A percentile compares a stretch with the other conserved stretches of the same genome.
These are phyloP conservation scores for Aspidoscelis tigris DNA, from an alignment of 2,113 vertebrate genomes.

Conservation along the genomic window DNA sequence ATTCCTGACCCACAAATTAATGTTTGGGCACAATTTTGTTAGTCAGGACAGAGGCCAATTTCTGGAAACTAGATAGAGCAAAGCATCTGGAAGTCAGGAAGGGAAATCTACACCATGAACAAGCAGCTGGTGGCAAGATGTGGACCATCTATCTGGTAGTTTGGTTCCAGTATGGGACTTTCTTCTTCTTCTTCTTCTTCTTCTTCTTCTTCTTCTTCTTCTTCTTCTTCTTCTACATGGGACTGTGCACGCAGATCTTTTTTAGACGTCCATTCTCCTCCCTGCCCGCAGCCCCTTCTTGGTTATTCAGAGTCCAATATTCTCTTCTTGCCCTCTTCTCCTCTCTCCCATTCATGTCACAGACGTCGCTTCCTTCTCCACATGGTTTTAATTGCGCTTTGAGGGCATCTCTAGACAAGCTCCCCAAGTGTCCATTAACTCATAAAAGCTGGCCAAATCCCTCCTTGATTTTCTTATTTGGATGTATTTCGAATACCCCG, in stretches of 20 bases:
- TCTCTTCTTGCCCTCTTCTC: neutral
- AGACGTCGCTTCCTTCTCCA: neutral
- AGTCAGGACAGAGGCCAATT: too few relatives aligned
- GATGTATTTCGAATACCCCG: constrained; percentile 81
- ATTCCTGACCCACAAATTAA: too few relatives aligned
- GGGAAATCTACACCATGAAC: too few relatives aligned
- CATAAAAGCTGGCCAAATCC: constrained; percentile 50
- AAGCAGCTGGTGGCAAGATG: neutral
- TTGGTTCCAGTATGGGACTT: neutral
- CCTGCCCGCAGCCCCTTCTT: neutral
- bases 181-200: neutral
- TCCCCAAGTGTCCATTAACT: constrained; percentile 46
- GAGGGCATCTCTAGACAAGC: constrained; percentile 30
- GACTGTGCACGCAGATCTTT: neutral
- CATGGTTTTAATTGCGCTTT: constrained; percentile 49
- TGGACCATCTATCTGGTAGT: neutral
- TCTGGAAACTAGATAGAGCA: too few relatives aligned
- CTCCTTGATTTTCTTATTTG: constrained; percentile 73
- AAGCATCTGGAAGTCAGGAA: too few relatives aligned
- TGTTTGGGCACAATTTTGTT: too few relatives aligned
- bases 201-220: too few relatives aligned
- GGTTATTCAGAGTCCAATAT: neutral
- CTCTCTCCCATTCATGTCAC: neutral
- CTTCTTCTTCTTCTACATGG: neutral
- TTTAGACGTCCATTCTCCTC: neutral